These are phyloP conservation scores for Cephonodes hylas DNA, from an alignment of 2,888 invertebrate species.

Conservation along the genomic window DNA sequence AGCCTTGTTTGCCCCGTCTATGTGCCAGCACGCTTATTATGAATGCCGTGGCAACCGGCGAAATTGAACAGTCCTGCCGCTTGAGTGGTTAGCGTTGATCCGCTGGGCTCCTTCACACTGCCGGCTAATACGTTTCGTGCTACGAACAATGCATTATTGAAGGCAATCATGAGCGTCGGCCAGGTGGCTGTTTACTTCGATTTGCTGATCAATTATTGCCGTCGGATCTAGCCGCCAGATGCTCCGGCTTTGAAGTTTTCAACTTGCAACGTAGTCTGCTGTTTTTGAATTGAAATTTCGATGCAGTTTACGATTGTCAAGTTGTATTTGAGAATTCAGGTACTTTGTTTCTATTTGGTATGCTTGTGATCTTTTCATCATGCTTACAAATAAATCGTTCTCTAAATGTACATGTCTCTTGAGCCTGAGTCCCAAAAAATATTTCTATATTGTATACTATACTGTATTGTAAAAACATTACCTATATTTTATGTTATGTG, in stretches of 20 bases:
- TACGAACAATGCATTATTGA: slow-evolving; percentile 66
- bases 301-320: not conserved
- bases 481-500: not conserved
- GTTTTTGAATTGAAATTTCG: not conserved
- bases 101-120: slow-evolving; percentile 26
- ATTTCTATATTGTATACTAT: too few relatives aligned
- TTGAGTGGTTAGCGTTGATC: slow-evolving; percentile 22
- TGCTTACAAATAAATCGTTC: too few relatives aligned
- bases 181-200: slow-evolving; percentile 67
- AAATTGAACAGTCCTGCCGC: slow-evolving; percentile 31
- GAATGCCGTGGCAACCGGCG: slow-evolving; percentile 38
- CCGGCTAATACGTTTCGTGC: slow-evolving; percentile 57
- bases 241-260: slow-evolving; percentile 33
- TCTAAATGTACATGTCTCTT: too few relatives aligned
- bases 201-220: slow-evolving; percentile 70
- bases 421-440: too few relatives aligned
- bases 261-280: slow-evolving; percentile 13
- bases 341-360: not conserved
- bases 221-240: slow-evolving; percentile 31
- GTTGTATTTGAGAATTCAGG: not conserved
- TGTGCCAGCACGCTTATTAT: slow-evolving; percentile 52
- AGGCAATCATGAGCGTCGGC: slow-evolving; percentile 62
- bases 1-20: slow-evolving; percentile 59
- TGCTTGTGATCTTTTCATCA: too few relatives aligned
- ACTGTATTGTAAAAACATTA: too few relatives aligned